Conservation (phyloP, 2,888 invertebrate genomes). For the Nesidiocoris tenuis region DNA sequence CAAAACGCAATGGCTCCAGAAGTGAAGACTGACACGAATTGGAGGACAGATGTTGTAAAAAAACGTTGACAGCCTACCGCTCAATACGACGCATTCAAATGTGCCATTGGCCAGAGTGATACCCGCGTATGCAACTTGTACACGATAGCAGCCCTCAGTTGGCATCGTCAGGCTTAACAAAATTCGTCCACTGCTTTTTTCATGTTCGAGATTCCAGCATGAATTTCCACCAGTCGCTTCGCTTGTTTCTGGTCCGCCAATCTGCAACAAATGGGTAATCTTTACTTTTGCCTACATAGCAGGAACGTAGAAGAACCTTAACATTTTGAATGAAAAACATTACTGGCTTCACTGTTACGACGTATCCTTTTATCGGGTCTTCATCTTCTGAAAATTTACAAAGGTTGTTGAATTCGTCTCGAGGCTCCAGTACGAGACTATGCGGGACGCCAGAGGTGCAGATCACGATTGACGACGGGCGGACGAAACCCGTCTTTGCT, state of each 20-base stretch:
- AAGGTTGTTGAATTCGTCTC: conserved; percentile 87
- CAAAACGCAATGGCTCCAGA: no score
- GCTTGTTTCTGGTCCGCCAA: neutral
- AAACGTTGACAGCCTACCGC: no score
- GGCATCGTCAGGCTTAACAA: conserved; percentile 75
- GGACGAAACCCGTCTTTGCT: conserved; percentile 76
- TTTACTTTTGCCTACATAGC: no score
- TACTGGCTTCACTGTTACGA: conserved; percentile 56
- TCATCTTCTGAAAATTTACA: conserved; percentile 65
- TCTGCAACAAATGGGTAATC: neutral
- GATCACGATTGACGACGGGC: conserved; percentile 80
- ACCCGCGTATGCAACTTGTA: conserved; percentile 73
- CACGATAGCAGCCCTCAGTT: conserved; percentile 77
- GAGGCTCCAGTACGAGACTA: conserved; percentile 80
- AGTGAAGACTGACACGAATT: no score
- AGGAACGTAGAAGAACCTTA: no score
- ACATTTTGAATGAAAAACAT: no score
- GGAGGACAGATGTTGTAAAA: no score
- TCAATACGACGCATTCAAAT: conserved; percentile 87
- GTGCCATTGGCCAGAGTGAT: conserved; percentile 81
- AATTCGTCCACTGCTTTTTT: conserved; percentile 74
- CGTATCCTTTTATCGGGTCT: conserved; percentile 62
- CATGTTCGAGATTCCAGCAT: conserved; percentile 66
- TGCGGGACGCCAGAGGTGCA: conserved; percentile 76
- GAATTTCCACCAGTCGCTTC: conserved; percentile 3